Conservation (phyloP, 2,797 vertebrate species). For the Spheniscus humboldti region DNA sequence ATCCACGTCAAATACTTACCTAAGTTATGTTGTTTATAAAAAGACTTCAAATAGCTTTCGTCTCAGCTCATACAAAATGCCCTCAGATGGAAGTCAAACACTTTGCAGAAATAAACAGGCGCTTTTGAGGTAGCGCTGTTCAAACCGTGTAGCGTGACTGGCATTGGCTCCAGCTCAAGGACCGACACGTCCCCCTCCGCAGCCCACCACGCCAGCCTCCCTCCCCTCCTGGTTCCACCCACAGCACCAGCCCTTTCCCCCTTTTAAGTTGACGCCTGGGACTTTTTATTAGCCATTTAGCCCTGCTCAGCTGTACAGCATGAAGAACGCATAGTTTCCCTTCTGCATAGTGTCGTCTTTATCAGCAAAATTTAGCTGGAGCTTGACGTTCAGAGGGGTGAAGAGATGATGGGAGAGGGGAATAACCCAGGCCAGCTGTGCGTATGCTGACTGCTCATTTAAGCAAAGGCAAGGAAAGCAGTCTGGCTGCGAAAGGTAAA, state of each 20-base stretch:
- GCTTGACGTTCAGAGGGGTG: background rate
- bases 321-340: background rate
- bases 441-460: background rate
- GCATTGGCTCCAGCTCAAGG: background rate
- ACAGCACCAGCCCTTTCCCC: background rate
- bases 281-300: background rate
- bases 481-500: background rate
- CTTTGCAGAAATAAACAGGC: background rate
- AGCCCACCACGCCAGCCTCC: background rate
- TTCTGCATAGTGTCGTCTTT: background rate
- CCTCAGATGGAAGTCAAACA: background rate
- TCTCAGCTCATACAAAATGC: background rate
- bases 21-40: background rate
- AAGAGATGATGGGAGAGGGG: background rate
- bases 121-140: background rate
- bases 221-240: background rate
- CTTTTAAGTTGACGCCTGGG: background rate
- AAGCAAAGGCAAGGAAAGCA: background rate
- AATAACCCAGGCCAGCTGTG: background rate
- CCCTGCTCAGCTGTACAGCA: background rate
- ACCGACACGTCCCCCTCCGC: fast-evolving
- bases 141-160: background rate
- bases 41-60: background rate
- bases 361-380: background rate
- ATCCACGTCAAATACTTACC: background rate